These are phyloP conservation scores for Lasius platythorax DNA, from an alignment of 2,888 invertebrate species.

Conservation along the genomic window DNA sequence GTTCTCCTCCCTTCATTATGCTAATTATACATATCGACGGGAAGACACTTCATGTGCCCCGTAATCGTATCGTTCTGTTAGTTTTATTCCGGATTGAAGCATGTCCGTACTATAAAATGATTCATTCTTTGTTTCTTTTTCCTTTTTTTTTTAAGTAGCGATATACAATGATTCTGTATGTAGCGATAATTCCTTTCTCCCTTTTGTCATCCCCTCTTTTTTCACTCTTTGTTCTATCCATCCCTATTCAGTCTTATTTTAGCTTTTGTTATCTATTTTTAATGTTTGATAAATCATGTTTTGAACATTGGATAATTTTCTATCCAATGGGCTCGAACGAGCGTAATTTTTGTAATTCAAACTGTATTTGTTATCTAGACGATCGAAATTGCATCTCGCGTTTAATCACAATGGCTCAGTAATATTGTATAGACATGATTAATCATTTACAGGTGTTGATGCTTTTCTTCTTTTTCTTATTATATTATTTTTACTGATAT, in stretches of 20 bases:
- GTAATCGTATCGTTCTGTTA: constrained; percentile 19
- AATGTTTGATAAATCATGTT: constrained; percentile 32
- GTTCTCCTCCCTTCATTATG: constrained; percentile 33
- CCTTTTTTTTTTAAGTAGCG: neutral
- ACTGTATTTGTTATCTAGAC: constrained; percentile 29
- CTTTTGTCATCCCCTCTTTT: neutral
- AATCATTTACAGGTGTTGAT: neutral
- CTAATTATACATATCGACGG: constrained; percentile 37
- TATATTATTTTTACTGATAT: constrained; percentile 14
- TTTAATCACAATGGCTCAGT: neutral
- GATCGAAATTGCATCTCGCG: constrained; percentile 12
- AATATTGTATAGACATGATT: constrained; percentile 16
- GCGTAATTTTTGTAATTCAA: constrained; percentile 9
- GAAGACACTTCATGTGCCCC: constrained; percentile 1
- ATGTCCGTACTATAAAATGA: constrained; percentile 7
- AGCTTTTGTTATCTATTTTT: constrained; percentile 52
- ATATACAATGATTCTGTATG: constrained; percentile 11
- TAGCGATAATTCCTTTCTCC: constrained; percentile 2
- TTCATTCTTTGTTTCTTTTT: neutral
- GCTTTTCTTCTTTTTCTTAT: constrained; percentile 15
- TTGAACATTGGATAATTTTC: constrained; percentile 9
- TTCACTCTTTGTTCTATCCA: neutral
- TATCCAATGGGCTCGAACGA: neutral
- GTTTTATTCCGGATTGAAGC: constrained; percentile 18
- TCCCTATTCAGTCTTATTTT: neutral